phyloP scores from a whole-genome alignment of 2,113 vertebrate genomes.

The Pygoscelis adeliae region DNA sequence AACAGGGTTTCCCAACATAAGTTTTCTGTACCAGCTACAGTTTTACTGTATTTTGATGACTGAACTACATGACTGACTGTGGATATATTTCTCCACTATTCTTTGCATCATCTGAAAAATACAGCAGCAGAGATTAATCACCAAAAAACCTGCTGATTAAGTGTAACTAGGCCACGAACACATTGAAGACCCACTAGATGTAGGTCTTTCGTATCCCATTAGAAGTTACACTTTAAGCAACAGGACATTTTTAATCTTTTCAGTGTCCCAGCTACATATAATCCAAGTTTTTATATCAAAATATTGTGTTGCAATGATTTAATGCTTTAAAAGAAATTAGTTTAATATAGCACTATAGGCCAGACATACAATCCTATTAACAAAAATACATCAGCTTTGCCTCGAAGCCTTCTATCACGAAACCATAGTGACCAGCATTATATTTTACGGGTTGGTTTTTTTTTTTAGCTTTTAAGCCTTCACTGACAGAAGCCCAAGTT shows the following conservation, averaged over 20 bases:
- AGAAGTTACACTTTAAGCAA: background rate
- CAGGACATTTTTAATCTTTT: background rate
- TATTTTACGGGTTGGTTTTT: background rate
- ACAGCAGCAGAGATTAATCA: background rate
- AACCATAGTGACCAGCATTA: background rate
- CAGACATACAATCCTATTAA: background rate
- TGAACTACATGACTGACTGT: background rate
- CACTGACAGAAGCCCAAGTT: background rate
- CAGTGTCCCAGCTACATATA: background rate
- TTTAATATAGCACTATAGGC: background rate
- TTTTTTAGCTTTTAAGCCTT: slow-evolving; percentile 26
- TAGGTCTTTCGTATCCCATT: background rate
- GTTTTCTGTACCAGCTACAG: background rate
- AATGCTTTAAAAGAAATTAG: background rate
- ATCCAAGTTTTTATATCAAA: background rate
- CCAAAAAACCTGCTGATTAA: background rate
- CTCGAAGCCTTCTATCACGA: background rate
- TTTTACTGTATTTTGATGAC: background rate
- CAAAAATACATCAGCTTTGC: slow-evolving; percentile 2
- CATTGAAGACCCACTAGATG: background rate
- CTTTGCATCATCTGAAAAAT: background rate
- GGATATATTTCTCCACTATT: background rate
- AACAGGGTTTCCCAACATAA: background rate
- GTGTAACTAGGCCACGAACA: background rate
- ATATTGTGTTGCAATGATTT: background rate